Evolutionary conservation across 1,140 invertebrate genomes (phyloP), one percentile per base, ranked within the genome.

Genomic region (Temnothorax curvispinosus): DNA sequence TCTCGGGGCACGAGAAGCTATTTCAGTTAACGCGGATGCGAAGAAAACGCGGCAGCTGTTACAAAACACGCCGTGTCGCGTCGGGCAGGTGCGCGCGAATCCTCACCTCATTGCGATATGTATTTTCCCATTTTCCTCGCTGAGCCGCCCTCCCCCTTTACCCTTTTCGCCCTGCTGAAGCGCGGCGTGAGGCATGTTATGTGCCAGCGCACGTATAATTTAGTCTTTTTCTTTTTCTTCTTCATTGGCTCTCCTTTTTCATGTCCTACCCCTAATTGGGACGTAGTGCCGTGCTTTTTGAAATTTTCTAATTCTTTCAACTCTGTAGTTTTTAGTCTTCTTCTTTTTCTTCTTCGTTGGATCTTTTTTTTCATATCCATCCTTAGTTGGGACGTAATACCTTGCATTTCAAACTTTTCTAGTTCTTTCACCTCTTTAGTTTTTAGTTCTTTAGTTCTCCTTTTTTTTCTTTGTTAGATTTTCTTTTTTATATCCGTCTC

Each of bases 21-120:
- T 60, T 81, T 72, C 65, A 81, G 50, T 81, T 60, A 82, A 82
- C 21, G 27, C 67, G 80, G 27, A 60, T 54, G 77, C 69, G 56
- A 82, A 47, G 80, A 60, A 84, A 60, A 35, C 67, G 41, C 41
- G 13, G 60, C n/a, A 3, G 8, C 44, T 41, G 47, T 82, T 35
- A 47, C 60, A 38, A 82, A 74, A 38, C 67, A 18, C 21, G 6
- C 65, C 27, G 27, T n/a, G 15, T 44, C 1, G 27, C 38, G 44
- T 58, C 35, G 21, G 75, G 27, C 58, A 32, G 35, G n/a, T 9
- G 75, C 15, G 44, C 64, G 13, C 11, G n/a, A 52, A 41, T 56
- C 65, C 38, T 41, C 38, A 41, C 6, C 38, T 6, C 21, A 11
- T 32, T 32, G n/a, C 15, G 13, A 71, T n/a, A 44, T n/a, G 38